A percentile compares a stretch with the other conserved stretches of the same genome.
Evolutionary conservation across 2,113 vertebrate species (phyloP).

Genomic region (Neolamprologus longior): DNA sequence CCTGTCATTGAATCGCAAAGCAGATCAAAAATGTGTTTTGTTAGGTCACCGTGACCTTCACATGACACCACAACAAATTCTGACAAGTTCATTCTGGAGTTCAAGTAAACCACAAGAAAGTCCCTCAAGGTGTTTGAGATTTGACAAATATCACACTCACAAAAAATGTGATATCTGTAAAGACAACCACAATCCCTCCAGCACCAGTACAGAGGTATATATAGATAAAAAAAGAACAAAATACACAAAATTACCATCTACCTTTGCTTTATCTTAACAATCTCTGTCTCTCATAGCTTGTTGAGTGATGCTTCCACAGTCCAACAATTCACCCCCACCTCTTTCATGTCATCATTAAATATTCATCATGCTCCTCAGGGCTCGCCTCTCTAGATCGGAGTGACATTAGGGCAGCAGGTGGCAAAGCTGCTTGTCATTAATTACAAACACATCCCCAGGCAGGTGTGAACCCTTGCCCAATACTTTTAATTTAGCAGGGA

Average conservation of each 20-base stretch:
- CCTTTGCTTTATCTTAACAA: not conserved
- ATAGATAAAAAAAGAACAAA: not conserved
- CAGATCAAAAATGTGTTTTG: not conserved
- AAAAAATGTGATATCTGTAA: not conserved
- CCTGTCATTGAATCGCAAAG: not conserved
- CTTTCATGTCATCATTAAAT: conserved; percentile 44
- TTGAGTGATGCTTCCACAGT: not conserved
- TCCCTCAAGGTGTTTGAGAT: not conserved
- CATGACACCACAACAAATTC: not conserved
- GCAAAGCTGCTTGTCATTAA: conserved; percentile 52
- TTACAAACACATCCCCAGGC: conserved; percentile 25
- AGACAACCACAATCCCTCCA: not conserved
- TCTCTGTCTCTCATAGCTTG: not conserved
- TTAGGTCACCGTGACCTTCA: not conserved
- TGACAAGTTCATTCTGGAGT: not conserved
- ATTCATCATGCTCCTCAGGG: conserved; percentile 51
- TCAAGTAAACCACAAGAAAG: not conserved
- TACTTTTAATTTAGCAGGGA: not conserved
- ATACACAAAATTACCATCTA: not conserved
- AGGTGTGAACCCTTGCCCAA: not conserved
- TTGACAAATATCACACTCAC: not conserved
- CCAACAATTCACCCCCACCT: not conserved
- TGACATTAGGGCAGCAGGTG: conserved; percentile 66
- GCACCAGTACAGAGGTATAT: not conserved
- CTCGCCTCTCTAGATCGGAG: conserved; percentile 21